Base-by-base conservation (phyloP, 2,797 vertebrate species). In the Hoplostethus mediterraneus region DNA sequence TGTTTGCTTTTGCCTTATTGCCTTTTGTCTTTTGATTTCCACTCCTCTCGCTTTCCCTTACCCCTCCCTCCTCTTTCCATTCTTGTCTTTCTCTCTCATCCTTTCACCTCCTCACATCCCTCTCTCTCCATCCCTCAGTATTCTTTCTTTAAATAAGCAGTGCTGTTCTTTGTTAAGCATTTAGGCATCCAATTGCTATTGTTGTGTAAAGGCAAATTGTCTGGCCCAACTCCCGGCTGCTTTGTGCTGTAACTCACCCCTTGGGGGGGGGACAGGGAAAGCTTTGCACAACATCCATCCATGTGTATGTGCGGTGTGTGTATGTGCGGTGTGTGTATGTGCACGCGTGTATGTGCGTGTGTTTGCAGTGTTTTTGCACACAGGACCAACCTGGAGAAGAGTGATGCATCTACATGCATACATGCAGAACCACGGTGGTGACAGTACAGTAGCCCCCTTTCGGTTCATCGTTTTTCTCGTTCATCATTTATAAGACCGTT, bases 1-100 rank as follows among this genome's bases (percentile, higher is more conserved):
- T 91, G 87, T 90, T 93, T 92, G 79, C 82, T 80, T 80, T 81
- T 47, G 67, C 63, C 51, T 89, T 93, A 90, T 89, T 92, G 82
- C 81, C 82, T 21, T 91, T 92, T 90, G 84, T 89, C 81, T 92
- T 88, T 89, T 90, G 85, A 87, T 90, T 91, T 91, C 76, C 79
- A 87, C 59, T 81, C 83, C 48, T 62, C 48, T 16, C 30, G 17
- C 40, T 79, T 81, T 49, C 74, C 4, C 8, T 12, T 73, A 60
- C 60, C 42, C 49, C 16, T 47, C 49, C 40, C 25, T 4, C 21
- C 60, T 70, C 61, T 66, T 62, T 59, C 61, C 42, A 33, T 75
- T 77, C 75, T 80, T 77, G 52, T 87, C 77, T 71, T 57, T 54
- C 31, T 42, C 62, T 48, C 75, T 51, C 48, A 51, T 25, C 30